Conservation (phyloP, 1,140 invertebrate genomes). For the Sminthurinus signatus region DNA sequence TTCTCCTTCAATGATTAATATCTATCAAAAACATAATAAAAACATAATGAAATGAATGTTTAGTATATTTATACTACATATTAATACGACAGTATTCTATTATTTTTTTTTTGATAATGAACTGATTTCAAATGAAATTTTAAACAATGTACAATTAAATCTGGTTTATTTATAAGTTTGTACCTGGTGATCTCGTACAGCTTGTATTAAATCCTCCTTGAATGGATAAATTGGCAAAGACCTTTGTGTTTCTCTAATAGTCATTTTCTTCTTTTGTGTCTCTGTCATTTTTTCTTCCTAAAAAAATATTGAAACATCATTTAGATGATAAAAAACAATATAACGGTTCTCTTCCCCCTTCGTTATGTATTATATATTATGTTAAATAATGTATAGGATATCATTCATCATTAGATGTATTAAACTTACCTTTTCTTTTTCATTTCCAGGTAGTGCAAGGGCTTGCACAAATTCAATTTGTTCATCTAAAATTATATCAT, state of each 20-base stretch:
- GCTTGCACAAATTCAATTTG: slow-evolving; percentile 97
- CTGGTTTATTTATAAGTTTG: slow-evolving; percentile 17
- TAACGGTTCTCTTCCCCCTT: no score
- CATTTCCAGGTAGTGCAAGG: slow-evolving; percentile 71
- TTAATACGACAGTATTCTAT: no score
- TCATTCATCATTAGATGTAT: no score
- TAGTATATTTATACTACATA: no score
- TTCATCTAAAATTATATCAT: slow-evolving; percentile 89
- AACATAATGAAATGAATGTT: no score
- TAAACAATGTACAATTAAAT: background rate
- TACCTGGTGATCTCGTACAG: slow-evolving; percentile 81
- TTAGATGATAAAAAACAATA: no score
- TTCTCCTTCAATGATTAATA: slow-evolving; percentile 88
- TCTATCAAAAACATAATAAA: slow-evolving; percentile 44
- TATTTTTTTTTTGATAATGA: no score
- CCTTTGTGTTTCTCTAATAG: slow-evolving; percentile 85
- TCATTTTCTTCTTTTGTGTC: slow-evolving; percentile 66
- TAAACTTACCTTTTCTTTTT: slow-evolving; percentile 43
- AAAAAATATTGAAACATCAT: no score
- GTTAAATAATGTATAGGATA: no score
- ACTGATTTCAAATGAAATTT: background rate
- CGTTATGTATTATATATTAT: no score
- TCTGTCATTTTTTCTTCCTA: slow-evolving; percentile 56
- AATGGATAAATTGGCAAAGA: slow-evolving; percentile 94
- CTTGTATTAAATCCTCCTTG: slow-evolving; percentile 76